Percentiles rank a stretch among this genome's conserved stretches.
Conservation (phyloP, 1,140 invertebrate genomes). For the Acyrthosiphon pisum region DNA sequence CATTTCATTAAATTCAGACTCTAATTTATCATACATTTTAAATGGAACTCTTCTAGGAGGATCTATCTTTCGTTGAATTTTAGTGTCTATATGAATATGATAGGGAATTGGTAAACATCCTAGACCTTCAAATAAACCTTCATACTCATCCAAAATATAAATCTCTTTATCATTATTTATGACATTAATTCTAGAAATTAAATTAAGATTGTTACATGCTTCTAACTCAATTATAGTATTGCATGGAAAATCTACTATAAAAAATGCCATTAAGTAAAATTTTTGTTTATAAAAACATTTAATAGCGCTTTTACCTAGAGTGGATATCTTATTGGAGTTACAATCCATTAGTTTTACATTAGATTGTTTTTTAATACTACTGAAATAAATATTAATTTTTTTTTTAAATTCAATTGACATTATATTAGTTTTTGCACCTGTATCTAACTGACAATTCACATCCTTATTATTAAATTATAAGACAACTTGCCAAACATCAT, state of each 20-base stretch:
- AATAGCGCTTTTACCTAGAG: neutral
- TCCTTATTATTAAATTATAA: neutral
- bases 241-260: too few species aligned
- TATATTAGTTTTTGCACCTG: neutral
- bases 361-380: too few species aligned
- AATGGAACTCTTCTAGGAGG: constrained; percentile 63
- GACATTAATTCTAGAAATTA: too few species aligned
- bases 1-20: constrained; percentile 59
- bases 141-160: too few species aligned
- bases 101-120: constrained; percentile 33
- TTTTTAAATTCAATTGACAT: neutral
- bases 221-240: too few species aligned
- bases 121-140: constrained; percentile 16
- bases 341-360: neutral
- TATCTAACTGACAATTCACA: neutral
- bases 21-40: constrained; percentile 60
- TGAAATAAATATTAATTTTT: neutral
- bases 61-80: constrained; percentile 61
- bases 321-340: neutral
- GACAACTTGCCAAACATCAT: neutral
- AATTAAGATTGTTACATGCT: too few species aligned
- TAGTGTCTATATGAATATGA: constrained; percentile 58
- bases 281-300: too few species aligned
- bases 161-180: too few species aligned
- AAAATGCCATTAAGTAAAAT: too few species aligned